Evolutionary conservation across 2,113 vertebrate genomes (phyloP).

Genomic region (Myotis lucifugus): DNA sequence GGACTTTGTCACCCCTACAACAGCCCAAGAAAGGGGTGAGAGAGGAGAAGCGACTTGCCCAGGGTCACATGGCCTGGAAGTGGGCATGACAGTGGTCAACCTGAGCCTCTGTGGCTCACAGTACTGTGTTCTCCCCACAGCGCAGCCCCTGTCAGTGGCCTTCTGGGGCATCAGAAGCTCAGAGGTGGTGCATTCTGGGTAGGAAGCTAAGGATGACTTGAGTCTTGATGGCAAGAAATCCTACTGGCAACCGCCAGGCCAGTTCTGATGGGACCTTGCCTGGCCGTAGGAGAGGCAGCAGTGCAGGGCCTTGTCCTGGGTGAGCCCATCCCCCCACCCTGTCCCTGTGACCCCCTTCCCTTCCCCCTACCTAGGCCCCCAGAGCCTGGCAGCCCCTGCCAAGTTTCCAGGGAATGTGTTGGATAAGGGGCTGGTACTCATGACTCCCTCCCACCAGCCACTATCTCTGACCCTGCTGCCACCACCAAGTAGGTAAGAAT

Average conservation of each 20-base stretch:
- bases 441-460: conserved; percentile 81
- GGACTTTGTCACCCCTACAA: not conserved
- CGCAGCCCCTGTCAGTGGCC: not conserved
- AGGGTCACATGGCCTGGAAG: not conserved
- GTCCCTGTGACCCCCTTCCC: not conserved
- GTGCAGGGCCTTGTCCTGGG: not conserved
- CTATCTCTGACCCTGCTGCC: conserved; percentile 74
- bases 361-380: not conserved
- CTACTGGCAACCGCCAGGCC: not conserved
- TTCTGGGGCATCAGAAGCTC: not conserved
- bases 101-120: not conserved
- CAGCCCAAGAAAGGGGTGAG: not conserved
- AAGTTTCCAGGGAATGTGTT: conserved; percentile 90
- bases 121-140: not conserved
- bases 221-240: not conserved
- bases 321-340: not conserved
- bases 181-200: not conserved
- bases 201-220: not conserved
- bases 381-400: conserved; percentile 76
- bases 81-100: not conserved
- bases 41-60: not conserved
- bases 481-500: conserved; percentile 73
- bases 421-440: conserved; percentile 85
- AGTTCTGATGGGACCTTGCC: not conserved
- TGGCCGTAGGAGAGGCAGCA: not conserved